Evolutionary conservation across 2,888 invertebrate species (phyloP), one percentile per base, ranked within the genome.

Genomic region (Thecocarcelia acutangulata): DNA sequence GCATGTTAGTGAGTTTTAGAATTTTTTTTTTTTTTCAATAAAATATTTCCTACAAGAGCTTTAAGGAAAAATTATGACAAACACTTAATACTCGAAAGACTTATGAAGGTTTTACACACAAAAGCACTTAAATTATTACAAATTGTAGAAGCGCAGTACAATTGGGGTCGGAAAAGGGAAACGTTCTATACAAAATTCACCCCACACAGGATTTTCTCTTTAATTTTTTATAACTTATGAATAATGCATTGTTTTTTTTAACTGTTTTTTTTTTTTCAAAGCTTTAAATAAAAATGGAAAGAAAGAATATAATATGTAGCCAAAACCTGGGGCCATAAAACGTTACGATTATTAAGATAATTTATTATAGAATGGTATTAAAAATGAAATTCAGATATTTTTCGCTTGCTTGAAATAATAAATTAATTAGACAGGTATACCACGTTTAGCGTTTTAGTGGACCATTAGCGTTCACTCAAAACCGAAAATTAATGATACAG

Each of bases 21-120:
- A n/a, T n/a, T n/a, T 9, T 13, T 1, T 28, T 1, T 24, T 72
- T 63, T 72, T 37, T 19, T 19, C 33, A 33, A 9, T 8, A 33
- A 33, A 19, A 44, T 69, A 69, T 48, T 58, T 69, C 15, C 58
- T 59, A 50, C 46, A 70, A 70, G 24, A 58, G 8, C 24, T 54
- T 63, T 33, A 44, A 50, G 59, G 54, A 12, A 63, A 73, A 61
- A 63, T 73, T 63, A 73, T 73, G 63, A 19, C 52, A 52, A 52
- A 52, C 72, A 72, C 72, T 61, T 42, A 52, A 52, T 24, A 72
- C 21, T 40, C n/a, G 12, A n/a, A 50, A 50, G 59, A 42, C 61
- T 72, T 72, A 58, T 50, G 50, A 52, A 52, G 44, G 37, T 52
- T 33, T 13, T 19, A 28, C 33, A 61, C 33, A n/a, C n/a, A 46